Evolutionary conservation across 2,113 vertebrate genomes (phyloP).

Genomic region (Vombatus ursinus): DNA sequence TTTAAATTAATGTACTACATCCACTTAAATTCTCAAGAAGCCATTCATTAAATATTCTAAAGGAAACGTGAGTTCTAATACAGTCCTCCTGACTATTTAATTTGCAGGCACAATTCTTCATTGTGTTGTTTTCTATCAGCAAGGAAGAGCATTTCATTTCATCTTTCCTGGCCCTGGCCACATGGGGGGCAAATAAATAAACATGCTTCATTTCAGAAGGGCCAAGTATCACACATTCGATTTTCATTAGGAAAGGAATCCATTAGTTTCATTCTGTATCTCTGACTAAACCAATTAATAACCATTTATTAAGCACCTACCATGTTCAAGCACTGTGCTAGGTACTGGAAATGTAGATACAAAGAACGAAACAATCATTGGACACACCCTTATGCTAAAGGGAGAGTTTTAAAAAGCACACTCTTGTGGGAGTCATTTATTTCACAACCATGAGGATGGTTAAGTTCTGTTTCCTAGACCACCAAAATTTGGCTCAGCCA

Average conservation of each 20-base stretch:
- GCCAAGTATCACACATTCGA: slow-evolving; percentile 67
- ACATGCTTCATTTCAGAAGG: slow-evolving; percentile 73
- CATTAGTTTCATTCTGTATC: slow-evolving; percentile 64
- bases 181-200: slow-evolving; percentile 60
- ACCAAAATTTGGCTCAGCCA: not conserved
- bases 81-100: slow-evolving; percentile 67
- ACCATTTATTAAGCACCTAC: not conserved
- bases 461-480: slow-evolving; percentile 13
- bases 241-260: slow-evolving; percentile 72
- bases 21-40: slow-evolving; percentile 66
- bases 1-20: slow-evolving; percentile 65
- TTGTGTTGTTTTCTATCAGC: slow-evolving; percentile 67
- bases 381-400: not conserved
- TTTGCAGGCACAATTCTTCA: slow-evolving; percentile 64
- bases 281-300: not conserved
- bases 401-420: not conserved
- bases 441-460: not conserved
- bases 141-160: slow-evolving; percentile 56
- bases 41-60: slow-evolving; percentile 73
- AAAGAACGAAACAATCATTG: not conserved
- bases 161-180: slow-evolving; percentile 68
- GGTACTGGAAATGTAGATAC: not conserved
- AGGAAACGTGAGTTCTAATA: slow-evolving; percentile 66
- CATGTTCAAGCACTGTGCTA: not conserved
- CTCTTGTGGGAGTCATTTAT: slow-evolving; percentile 14